Percentiles rank a stretch among this genome's conserved stretches.
phyloP scores from a whole-genome alignment of 2,113 vertebrate genomes.

The Cottus gobio region DNA sequence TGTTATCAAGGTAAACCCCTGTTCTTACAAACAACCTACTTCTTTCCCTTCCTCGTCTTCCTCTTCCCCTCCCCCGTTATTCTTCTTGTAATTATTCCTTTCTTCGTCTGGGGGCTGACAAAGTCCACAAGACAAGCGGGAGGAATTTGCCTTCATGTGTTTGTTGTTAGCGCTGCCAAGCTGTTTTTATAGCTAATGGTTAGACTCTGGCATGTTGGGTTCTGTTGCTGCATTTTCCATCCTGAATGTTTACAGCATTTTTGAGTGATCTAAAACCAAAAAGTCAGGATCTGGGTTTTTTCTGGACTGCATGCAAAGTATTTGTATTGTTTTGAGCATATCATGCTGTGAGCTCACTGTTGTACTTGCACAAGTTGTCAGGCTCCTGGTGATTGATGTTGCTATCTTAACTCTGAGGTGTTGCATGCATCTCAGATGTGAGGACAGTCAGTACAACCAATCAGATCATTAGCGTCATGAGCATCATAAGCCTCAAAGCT shows the following conservation, averaged over 20 bases:
- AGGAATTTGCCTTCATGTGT: slow-evolving; percentile 67
- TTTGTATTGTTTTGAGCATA: slow-evolving; percentile 10
- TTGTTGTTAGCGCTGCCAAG: slow-evolving; percentile 70
- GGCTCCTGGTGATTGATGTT: slow-evolving; percentile 1
- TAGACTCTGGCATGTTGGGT: slow-evolving; percentile 32
- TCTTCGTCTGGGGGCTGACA: slow-evolving; percentile 33
- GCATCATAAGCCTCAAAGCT: no score
- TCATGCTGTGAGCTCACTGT: slow-evolving; percentile 5
- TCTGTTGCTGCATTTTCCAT: slow-evolving; percentile 68
- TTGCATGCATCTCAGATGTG: no score
- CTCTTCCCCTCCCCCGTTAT: neutral
- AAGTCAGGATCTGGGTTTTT: slow-evolving; percentile 18
- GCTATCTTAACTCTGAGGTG: neutral
- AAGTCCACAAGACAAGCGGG: slow-evolving; percentile 15
- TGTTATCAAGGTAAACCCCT: neutral
- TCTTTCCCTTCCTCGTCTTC: neutral
- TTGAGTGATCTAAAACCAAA: neutral
- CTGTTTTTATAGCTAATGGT: slow-evolving; percentile 57
- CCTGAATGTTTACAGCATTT: slow-evolving; percentile 56
- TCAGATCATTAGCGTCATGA: no score
- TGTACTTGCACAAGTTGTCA: neutral
- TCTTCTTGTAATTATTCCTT: slow-evolving; percentile 32
- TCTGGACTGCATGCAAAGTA: neutral
- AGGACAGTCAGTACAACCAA: no score
- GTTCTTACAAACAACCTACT: no score